phyloP scores from a whole-genome alignment of 2,888 invertebrate genomes.

The Tridacna gigas region DNA sequence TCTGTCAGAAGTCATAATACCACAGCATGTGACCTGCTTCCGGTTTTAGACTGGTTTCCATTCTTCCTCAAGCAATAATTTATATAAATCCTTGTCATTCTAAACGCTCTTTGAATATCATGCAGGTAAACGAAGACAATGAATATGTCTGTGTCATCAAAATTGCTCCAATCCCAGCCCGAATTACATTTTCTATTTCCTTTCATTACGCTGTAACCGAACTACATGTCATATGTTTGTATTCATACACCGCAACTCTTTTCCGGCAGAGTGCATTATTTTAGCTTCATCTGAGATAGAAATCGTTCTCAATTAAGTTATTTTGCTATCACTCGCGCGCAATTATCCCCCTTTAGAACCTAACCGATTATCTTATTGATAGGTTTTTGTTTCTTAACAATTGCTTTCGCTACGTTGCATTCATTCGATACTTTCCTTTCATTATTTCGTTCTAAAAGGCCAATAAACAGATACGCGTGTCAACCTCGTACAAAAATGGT shows the following conservation, averaged over 20 bases:
- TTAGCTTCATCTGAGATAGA: conserved; percentile 59
- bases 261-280: conserved; percentile 63
- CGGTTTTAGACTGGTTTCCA: conserved; percentile 25
- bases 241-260: conserved; percentile 61
- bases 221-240: conserved; percentile 60
- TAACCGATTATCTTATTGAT: conserved; percentile 64
- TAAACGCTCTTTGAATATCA: conserved; percentile 45
- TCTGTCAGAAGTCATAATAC: conserved; percentile 23
- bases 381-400: conserved; percentile 48
- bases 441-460: conserved; percentile 18
- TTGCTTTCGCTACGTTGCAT: conserved; percentile 32
- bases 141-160: conserved; percentile 50
- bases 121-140: conserved; percentile 48
- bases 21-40: conserved; percentile 27
- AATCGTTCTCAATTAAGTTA: conserved; percentile 62
- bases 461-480: conserved; percentile 19
- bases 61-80: conserved; percentile 50
- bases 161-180: conserved; percentile 50
- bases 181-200: conserved; percentile 60
- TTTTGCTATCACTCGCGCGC: conserved; percentile 63
- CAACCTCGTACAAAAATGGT: conserved; percentile 7
- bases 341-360: conserved; percentile 58
- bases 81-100: conserved; percentile 58
- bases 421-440: conserved; percentile 41
- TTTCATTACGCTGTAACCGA: conserved; percentile 59